Percentiles rank a stretch among this genome's conserved stretches.
Evolutionary conservation across 2,113 vertebrate species (phyloP).

Genomic region (Epinephelus lanceolatus): DNA sequence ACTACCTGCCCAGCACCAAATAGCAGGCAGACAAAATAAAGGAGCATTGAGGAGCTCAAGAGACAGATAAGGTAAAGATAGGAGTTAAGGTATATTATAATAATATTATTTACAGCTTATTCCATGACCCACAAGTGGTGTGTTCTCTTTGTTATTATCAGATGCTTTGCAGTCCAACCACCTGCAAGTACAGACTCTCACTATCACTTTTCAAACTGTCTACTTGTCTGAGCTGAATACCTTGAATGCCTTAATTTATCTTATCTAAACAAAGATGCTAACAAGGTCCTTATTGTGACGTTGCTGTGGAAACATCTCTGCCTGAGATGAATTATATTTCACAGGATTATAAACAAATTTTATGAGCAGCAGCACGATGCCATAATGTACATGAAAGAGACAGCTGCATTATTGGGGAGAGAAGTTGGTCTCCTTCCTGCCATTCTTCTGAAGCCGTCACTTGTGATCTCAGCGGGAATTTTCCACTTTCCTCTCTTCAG

Average conservation of each 20-base stretch:
- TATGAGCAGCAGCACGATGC: neutral
- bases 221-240: neutral
- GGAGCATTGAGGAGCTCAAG: too few species aligned
- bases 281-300: neutral
- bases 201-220: too few species aligned
- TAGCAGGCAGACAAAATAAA: too few species aligned
- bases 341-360: neutral
- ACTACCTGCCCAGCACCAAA: neutral
- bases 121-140: neutral
- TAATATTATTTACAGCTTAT: too few species aligned
- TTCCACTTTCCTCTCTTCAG: neutral
- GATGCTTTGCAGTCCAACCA: neutral
- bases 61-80: too few species aligned
- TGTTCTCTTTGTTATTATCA: too few species aligned
- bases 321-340: neutral
- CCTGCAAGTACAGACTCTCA: too few species aligned
- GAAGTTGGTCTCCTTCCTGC: neutral
- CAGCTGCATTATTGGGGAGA: neutral
- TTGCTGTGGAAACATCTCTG: neutral
- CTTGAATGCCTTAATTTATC: neutral
- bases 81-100: neutral
- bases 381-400: slow-evolving; percentile 6
- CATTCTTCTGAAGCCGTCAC: neutral
- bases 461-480: slow-evolving; percentile 26
- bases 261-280: too few species aligned